Percentiles rank a stretch among this genome's conserved stretches.
Conservation (phyloP, 1,140 invertebrate species). For the Papilio aristodemus region DNA sequence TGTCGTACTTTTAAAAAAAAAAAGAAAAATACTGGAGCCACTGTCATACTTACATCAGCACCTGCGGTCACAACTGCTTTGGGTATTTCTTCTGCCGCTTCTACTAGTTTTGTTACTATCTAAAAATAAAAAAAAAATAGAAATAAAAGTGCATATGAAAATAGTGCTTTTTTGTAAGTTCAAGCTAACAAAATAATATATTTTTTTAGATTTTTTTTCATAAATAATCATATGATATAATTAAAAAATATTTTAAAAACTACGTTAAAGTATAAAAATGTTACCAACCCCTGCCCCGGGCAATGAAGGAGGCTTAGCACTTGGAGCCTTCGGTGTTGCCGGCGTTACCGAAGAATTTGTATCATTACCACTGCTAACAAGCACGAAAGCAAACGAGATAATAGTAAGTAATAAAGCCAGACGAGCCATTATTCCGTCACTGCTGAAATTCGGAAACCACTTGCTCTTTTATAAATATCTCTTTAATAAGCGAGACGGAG, state of each 20-base stretch:
- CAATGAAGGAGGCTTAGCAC: slow-evolving; percentile 1
- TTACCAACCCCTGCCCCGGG: slow-evolving; percentile 1
- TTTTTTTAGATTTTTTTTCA: no score
- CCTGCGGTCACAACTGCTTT: slow-evolving; percentile 26
- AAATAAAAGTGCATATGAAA: no score
- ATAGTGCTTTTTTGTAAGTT: no score
- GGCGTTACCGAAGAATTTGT: background rate
- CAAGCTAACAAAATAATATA: no score
- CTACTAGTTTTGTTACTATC: slow-evolving; percentile 20
- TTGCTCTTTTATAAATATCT: slow-evolving; percentile 25
- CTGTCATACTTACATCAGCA: slow-evolving; percentile 28
- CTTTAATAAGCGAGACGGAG: slow-evolving; percentile 7
- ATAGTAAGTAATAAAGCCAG: slow-evolving; percentile 5
- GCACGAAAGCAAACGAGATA: background rate
- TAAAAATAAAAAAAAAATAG: slow-evolving; percentile 12
- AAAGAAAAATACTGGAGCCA: background rate
- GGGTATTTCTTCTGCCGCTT: slow-evolving; percentile 32
- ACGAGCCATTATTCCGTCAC: slow-evolving; percentile 22
- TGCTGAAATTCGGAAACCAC: background rate
- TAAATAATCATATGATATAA: no score
- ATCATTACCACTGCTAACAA: background rate
- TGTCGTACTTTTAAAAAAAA: no score
- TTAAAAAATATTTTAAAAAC: no score
- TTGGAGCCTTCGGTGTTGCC: slow-evolving; percentile 5
- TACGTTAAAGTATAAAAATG: background rate